Evolutionary conservation across 2,888 invertebrate genomes (phyloP), one percentile per base, ranked within the genome.

Genomic region (Dromius quadrimaculatus): DNA sequence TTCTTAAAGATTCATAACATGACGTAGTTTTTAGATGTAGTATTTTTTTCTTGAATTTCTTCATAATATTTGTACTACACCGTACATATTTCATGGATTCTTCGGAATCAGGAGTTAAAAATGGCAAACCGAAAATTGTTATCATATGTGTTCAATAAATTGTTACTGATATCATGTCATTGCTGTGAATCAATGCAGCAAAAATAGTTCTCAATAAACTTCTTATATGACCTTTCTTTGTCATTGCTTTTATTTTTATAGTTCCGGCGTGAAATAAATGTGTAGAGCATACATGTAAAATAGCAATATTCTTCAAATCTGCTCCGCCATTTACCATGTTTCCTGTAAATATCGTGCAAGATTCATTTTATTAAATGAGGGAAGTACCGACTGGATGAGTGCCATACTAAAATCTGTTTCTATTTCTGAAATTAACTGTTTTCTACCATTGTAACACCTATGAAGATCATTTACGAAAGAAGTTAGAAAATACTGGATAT

Each of bases 331-430:
- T 22, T 47, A 47, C 38, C 61, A 36, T 0, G 20, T 36, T 15
- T 13, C 2, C 15, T 61, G 19, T 11, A 61, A 61, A 34, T 61
- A 61, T 36, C 36, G 61, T 19, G 36, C 2, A 23, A 61, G 28
- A 36, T 61, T 38, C 3, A 17, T 3, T 36, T 61, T 61, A 38
- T 61, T 61, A 36, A 61, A 61, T 6, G 61, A 15, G 1, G 36
- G 36, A 36, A 36, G 11, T 1, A 61, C 61, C 2, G 34, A 17
- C 32, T 57, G 57, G 1, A 57, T 11, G 1, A 57, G 15, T 5
- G 32, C 57, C 57, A 57, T 32, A 15, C 57, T 57, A 32, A 57
- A 57, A 32, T 57, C 32, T 3, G 32, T 57, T 57, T 57, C 57
- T 11, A 57, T 36, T 61, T 61, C 36, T 9, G 61, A 5, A 36